Percentiles rank a stretch among this genome's conserved stretches.
Conservation (phyloP, 2,113 vertebrate species). For the human region DNA sequence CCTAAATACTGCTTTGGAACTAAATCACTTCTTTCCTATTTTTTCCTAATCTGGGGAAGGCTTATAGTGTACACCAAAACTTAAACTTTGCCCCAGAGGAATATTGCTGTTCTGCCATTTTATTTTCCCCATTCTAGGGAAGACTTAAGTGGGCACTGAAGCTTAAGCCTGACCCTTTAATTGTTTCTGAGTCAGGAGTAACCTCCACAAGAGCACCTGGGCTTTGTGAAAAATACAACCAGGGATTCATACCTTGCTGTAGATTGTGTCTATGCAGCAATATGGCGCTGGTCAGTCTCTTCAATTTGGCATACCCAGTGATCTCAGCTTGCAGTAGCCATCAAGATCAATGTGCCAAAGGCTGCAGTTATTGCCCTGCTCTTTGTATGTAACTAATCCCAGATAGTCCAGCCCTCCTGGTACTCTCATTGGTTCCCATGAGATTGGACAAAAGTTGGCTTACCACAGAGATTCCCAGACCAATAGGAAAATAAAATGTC, state of each 20-base stretch:
- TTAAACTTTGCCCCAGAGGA: background rate
- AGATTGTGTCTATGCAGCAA: background rate
- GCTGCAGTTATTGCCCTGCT: background rate
- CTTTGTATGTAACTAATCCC: background rate
- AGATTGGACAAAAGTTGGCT: background rate
- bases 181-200: background rate
- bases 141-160: background rate
- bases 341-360: background rate
- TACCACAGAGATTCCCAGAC: background rate
- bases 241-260: background rate
- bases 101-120: no score
- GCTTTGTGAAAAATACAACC: background rate
- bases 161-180: background rate
- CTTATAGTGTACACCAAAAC: background rate
- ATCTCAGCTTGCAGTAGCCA: background rate
- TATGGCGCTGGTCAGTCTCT: background rate
- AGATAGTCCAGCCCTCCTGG: background rate
- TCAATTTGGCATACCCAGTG: background rate
- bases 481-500: background rate
- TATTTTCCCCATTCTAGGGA: no score
- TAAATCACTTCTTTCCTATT: background rate
- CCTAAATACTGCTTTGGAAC: no score
- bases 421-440: background rate
- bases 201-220: background rate
- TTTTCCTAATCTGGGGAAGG: no score